Evolutionary conservation across 2,888 invertebrate species (phyloP).

Genomic region (Ethmia dodecea): DNA sequence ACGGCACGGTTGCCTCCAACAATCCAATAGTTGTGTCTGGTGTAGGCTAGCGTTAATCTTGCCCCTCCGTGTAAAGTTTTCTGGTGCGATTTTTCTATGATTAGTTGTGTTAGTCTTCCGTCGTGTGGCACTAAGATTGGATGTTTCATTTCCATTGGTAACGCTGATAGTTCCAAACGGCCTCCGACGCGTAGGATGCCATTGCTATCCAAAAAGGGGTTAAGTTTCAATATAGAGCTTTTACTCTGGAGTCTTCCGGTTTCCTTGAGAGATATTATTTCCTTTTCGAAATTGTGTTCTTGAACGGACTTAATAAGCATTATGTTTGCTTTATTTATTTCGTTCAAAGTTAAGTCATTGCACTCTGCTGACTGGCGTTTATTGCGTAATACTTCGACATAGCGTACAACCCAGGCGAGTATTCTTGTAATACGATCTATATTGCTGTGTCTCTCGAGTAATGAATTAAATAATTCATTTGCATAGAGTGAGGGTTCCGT

Average conservation of each 20-base stretch:
- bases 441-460: background rate
- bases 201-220: background rate
- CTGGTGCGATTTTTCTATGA: slow-evolving; percentile 4
- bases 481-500: background rate
- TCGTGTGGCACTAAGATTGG: background rate
- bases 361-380: background rate
- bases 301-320: background rate
- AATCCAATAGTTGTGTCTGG: slow-evolving; percentile 8
- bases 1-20: slow-evolving; percentile 6
- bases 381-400: background rate
- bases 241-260: background rate
- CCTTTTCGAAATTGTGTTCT: background rate
- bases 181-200: background rate
- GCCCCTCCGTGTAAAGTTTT: slow-evolving; percentile 4
- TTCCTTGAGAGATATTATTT: background rate
- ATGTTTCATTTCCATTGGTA: background rate
- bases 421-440: background rate
- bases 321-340: background rate
- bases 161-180: background rate
- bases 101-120: background rate
- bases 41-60: background rate
- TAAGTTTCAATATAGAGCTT: background rate
- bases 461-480: background rate
- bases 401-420: background rate
- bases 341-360: background rate